Evolutionary conservation across 1,140 invertebrate species (phyloP).

Genomic region (Temnothorax curvispinosus): DNA sequence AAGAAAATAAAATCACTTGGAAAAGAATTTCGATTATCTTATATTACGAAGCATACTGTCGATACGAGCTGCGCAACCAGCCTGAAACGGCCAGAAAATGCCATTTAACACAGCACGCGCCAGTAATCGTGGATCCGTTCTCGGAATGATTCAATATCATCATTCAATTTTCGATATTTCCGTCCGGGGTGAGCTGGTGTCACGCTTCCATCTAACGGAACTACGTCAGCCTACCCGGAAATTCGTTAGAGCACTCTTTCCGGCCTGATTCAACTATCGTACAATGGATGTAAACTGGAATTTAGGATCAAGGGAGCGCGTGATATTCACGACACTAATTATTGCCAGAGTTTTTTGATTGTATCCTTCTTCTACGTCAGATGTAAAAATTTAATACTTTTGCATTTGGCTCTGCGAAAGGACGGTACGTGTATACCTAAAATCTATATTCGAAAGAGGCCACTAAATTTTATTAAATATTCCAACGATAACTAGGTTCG

Average conservation of each 20-base stretch:
- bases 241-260: slow-evolving; percentile 41
- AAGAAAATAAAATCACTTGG: not conserved
- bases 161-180: slow-evolving; percentile 58
- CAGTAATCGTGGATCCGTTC: slow-evolving; percentile 36
- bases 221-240: slow-evolving; percentile 24
- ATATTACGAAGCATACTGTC: not conserved
- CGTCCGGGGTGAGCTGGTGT: not conserved
- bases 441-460: slow-evolving; percentile 5
- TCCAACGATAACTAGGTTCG: not conserved
- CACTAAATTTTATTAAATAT: slow-evolving; percentile 15
- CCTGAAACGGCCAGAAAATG: slow-evolving; percentile 37
- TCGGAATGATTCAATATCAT: slow-evolving; percentile 49
- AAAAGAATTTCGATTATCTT: slow-evolving; percentile 17
- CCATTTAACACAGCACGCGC: slow-evolving; percentile 40
- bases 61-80: slow-evolving; percentile 13
- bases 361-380: not conserved
- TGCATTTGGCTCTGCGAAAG: not conserved
- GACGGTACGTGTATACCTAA: not conserved
- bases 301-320: not conserved
- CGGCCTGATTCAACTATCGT: slow-evolving; percentile 28
- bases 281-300: not conserved
- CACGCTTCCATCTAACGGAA: slow-evolving; percentile 20
- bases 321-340: not conserved
- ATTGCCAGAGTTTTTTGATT: not conserved
- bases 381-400: not conserved